Base-by-base conservation (phyloP, 2,797 vertebrate species). In the Sebastes vulpes region DNA sequence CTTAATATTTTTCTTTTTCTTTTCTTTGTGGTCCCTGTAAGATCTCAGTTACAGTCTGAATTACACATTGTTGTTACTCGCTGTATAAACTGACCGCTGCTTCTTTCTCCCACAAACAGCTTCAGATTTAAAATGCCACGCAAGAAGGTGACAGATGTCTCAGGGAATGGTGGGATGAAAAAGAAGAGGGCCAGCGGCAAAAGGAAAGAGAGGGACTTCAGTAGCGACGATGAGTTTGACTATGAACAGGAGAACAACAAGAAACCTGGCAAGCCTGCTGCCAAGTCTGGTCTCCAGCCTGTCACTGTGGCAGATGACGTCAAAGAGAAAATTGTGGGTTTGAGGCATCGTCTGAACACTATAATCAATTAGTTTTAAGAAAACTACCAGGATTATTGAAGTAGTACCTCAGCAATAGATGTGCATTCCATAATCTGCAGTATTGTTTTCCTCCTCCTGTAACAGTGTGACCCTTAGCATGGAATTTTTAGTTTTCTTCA, bases 191-290 rank as follows among this genome's bases (percentile, higher is more conserved):
- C 91, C 12, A 91, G 93, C 1, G 93, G 94, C 5, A 96, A 95
- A 48, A 95, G 94, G 89, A 97, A 96, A 87, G 96, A 97, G 48
- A 71, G 96, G 5, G 96, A 97, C 64, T 97, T 97, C 75, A 97
- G 96, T 65, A 97, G 96, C 2, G 96, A 97, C 0, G 96, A 97
- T 3, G 96, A 97, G 69, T 96, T 97, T 23, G 96, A 97, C 76
- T 96, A 80, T 6, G 96, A 97, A 74, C 96, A 97, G 82, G 96
- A 97, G 87, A 97, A 97, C 90, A 95, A 96, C 79, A 97, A 97
- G 91, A 97, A 97, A 81, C 91, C 95, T 1, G 96, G 96, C 9
- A 96, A 94, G 46, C 92, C 94, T 2, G 77, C 94, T 0, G 35
- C 93, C 32, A 97, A 96, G 90, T 86, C 95, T 0, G 95, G 95